Conservation (phyloP, 2,113 vertebrate species). For the Strix uralensis region DNA sequence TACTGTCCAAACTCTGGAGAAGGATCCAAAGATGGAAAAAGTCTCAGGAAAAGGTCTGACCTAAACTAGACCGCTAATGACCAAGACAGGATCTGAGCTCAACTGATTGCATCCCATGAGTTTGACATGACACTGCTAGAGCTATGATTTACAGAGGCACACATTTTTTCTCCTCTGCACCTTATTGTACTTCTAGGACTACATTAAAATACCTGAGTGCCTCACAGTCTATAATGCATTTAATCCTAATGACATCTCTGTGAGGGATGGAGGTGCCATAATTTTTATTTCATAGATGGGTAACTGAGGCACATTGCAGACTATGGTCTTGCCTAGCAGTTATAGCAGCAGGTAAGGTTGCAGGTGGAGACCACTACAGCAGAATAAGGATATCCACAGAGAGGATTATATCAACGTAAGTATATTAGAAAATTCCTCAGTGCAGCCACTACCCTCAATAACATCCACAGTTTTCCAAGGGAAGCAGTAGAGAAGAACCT, state of each 20-base stretch:
- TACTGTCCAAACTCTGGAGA: background rate
- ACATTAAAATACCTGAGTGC: conserved; percentile 28
- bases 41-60: background rate
- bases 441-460: background rate
- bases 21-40: background rate
- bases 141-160: background rate
- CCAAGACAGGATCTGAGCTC: background rate
- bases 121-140: background rate
- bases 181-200: background rate
- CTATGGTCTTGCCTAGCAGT: background rate
- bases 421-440: background rate
- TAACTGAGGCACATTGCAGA: background rate
- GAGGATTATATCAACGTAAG: background rate
- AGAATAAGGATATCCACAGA: background rate
- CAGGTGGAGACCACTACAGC: background rate
- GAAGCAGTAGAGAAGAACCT: background rate
- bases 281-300: conserved; percentile 48
- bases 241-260: conserved; percentile 41
- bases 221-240: background rate
- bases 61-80: background rate
- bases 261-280: conserved; percentile 23
- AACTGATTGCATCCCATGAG: background rate
- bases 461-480: background rate
- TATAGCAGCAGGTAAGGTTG: background rate
- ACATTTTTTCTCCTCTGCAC: background rate